phyloP scores from a whole-genome alignment of 2,888 invertebrate species.

The Petrophora chlorosata region DNA sequence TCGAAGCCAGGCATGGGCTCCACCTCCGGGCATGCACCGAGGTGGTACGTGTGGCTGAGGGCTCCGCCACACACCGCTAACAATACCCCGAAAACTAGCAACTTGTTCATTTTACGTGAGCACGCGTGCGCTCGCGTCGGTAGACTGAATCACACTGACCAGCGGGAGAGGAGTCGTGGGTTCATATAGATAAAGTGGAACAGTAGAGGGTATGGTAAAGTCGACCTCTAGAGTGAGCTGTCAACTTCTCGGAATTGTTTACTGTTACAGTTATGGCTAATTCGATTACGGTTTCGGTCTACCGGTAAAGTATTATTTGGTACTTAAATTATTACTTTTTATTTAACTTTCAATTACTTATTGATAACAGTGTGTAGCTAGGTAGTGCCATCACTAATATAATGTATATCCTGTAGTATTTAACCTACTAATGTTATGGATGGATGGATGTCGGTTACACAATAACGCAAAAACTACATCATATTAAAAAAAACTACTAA shows the following conservation, averaged over 20 bases:
- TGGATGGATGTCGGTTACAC: too few relatives aligned
- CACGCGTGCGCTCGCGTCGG: slow-evolving; percentile 20
- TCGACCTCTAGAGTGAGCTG: slow-evolving; percentile 21
- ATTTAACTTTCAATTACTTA: too few relatives aligned
- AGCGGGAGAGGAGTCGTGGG: not conserved
- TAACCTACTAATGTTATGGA: too few relatives aligned
- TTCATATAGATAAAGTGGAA: slow-evolving; percentile 8
- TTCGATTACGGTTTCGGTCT: not conserved
- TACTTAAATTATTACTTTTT: not conserved
- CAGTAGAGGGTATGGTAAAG: too few relatives aligned
- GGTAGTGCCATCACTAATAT: too few relatives aligned
- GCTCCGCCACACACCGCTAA: slow-evolving; percentile 59
- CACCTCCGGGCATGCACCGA: slow-evolving; percentile 89
- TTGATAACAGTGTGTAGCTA: too few relatives aligned
- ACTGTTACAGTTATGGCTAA: not conserved
- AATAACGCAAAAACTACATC: too few relatives aligned
- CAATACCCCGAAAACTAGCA: slow-evolving; percentile 48
- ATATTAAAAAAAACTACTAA: too few relatives aligned
- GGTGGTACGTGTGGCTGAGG: slow-evolving; percentile 87
- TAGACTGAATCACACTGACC: slow-evolving; percentile 17
- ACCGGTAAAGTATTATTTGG: not conserved
- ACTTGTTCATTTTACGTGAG: slow-evolving; percentile 47
- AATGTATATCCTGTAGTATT: too few relatives aligned
- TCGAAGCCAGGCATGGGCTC: slow-evolving; percentile 89
- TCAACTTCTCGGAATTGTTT: slow-evolving; percentile 17